Conservation (phyloP, 2,888 invertebrate species). For the Chrysodeixis includens region DNA sequence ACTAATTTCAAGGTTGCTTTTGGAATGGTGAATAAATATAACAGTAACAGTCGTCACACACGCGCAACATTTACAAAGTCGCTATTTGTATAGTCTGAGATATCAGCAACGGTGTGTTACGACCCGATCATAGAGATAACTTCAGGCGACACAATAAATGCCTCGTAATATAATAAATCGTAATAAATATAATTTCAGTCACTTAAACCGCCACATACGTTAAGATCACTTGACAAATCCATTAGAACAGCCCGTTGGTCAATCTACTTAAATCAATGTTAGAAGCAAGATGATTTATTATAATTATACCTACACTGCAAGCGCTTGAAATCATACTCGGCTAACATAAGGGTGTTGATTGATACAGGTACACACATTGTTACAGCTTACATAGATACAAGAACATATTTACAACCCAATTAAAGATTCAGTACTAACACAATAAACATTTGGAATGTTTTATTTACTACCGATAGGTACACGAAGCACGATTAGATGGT, state of each 20-base stretch:
- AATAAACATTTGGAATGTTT: slow-evolving; percentile 30
- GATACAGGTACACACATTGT: slow-evolving; percentile 5
- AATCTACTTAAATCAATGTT: slow-evolving; percentile 40
- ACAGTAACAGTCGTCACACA: slow-evolving; percentile 15
- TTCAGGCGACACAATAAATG: slow-evolving; percentile 48
- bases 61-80: slow-evolving; percentile 5
- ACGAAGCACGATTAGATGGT: background rate
- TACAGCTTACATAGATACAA: slow-evolving; percentile 16
- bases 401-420: slow-evolving; percentile 17
- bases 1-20: slow-evolving; percentile 54
- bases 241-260: slow-evolving; percentile 41
- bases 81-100: slow-evolving; percentile 5
- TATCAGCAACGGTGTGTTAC: slow-evolving; percentile 12
- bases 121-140: slow-evolving; percentile 15
- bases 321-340: slow-evolving; percentile 39
- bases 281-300: slow-evolving; percentile 24
- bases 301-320: slow-evolving; percentile 12
- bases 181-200: slow-evolving; percentile 55
- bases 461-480: background rate
- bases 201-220: slow-evolving; percentile 42
- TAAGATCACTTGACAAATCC: slow-evolving; percentile 40
- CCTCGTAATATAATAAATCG: slow-evolving; percentile 27
- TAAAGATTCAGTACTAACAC: slow-evolving; percentile 3
- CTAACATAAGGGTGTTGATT: background rate
- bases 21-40: slow-evolving; percentile 60